These are phyloP conservation scores for Allygus modestus DNA, from an alignment of 2,888 invertebrate species.

Conservation along the genomic window DNA sequence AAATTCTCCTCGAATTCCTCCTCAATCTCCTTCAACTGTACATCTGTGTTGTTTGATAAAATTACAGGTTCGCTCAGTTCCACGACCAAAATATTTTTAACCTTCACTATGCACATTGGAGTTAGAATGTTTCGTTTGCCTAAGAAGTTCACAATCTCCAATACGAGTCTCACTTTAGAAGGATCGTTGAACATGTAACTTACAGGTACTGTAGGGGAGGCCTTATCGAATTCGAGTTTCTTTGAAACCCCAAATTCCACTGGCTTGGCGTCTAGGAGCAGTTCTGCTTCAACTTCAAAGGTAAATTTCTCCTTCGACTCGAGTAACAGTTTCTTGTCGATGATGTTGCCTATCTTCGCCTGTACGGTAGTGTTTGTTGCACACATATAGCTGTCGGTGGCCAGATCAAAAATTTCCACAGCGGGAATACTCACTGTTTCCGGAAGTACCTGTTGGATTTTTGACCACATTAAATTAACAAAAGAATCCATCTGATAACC, in stretches of 20 bases:
- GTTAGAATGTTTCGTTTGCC: not conserved
- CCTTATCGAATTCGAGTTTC: not conserved
- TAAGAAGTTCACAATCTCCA: slow-evolving; percentile 1
- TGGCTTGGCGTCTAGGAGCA: not conserved
- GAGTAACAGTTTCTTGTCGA: not conserved
- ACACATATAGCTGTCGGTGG: not conserved
- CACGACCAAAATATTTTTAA: not conserved
- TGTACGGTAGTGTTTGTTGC: not conserved
- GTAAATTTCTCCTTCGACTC: not conserved
- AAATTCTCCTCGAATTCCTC: not conserved
- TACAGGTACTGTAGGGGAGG: not conserved
- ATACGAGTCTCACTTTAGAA: not conserved
- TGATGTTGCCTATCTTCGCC: not conserved
- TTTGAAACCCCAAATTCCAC: not conserved
- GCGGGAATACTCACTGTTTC: not conserved
- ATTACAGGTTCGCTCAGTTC: not conserved
- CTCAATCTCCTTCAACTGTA: not conserved
- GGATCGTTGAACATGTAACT: not conserved
- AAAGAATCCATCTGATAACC: not conserved
- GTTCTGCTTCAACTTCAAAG: not conserved
- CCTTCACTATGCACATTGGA: not conserved
- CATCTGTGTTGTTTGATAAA: not conserved
- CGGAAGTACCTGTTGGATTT: not conserved
- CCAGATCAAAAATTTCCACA: not conserved
- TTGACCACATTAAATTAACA: not conserved